Conservation (phyloP, 2,888 invertebrate genomes). For the Girardia tigrina region DNA sequence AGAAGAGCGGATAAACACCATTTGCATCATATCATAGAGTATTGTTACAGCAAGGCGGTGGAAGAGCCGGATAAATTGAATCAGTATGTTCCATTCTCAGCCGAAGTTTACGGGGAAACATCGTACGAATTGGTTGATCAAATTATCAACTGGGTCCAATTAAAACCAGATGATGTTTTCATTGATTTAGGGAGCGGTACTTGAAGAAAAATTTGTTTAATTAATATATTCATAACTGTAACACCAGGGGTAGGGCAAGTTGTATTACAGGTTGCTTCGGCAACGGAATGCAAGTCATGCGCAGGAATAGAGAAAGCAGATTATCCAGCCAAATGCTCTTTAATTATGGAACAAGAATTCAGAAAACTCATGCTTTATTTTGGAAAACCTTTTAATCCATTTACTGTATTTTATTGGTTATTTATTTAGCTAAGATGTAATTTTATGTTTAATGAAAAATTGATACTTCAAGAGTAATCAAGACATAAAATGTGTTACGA, state of each 20-base stretch:
- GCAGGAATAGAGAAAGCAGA: constrained; percentile 93
- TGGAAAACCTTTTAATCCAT: constrained; percentile 60
- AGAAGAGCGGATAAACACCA: constrained; percentile 29
- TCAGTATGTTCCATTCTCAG: constrained; percentile 98
- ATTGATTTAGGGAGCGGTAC: constrained; percentile 82
- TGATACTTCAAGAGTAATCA: no score
- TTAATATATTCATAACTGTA: not conserved
- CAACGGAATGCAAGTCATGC: constrained; percentile 76
- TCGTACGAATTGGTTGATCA: constrained; percentile 90
- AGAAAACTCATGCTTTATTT: constrained; percentile 94
- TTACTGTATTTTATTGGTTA: constrained; percentile 29
- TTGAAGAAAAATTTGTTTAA: not conserved
- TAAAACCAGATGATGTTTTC: constrained; percentile 76
- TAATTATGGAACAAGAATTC: constrained; percentile 77
- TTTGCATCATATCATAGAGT: constrained; percentile 81
- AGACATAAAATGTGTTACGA: no score
- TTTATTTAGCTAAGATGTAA: no score
- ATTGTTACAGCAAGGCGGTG: constrained; percentile 92
- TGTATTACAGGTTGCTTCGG: constrained; percentile 65
- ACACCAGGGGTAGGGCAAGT: constrained; percentile 34
- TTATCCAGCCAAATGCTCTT: constrained; percentile 82
- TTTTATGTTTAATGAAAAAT: no score
- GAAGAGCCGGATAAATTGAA: constrained; percentile 91
- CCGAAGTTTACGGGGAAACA: constrained; percentile 96
- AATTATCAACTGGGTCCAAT: constrained; percentile 85